A percentile compares a stretch with the other conserved stretches of the same genome.
Conservation (phyloP, 2,888 invertebrate genomes). For the Eilema sororculum region DNA sequence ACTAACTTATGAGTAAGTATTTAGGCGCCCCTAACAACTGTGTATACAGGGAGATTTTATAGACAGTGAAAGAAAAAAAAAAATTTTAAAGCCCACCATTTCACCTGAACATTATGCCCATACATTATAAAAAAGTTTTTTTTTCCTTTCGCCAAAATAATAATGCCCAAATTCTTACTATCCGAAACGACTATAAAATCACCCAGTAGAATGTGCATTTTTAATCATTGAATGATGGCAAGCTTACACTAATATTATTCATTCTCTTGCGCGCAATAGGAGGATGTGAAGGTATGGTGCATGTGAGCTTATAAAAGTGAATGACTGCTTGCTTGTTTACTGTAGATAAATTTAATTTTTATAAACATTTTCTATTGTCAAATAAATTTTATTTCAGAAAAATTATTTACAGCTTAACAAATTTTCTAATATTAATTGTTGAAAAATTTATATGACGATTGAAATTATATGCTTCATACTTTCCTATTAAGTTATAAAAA, state of each 20-base stretch:
- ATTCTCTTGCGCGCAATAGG: conserved; percentile 46
- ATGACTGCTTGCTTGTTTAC: conserved; percentile 28
- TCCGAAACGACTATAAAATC: no score
- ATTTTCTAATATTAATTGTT: background rate
- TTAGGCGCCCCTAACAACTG: conserved; percentile 42
- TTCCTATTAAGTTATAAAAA: background rate
- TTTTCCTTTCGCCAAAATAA: no score
- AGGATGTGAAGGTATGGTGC: conserved; percentile 48
- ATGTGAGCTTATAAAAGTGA: conserved; percentile 21
- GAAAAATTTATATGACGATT: background rate
- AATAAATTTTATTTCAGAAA: background rate
- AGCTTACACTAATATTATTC: conserved; percentile 59
- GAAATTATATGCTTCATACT: background rate
- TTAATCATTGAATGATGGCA: conserved; percentile 45
- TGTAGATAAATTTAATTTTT: background rate
- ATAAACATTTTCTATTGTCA: conserved; percentile 2
- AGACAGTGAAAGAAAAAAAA: no score
- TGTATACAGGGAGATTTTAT: no score
- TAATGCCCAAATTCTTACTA: no score
- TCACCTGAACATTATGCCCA: no score
- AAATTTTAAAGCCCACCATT: no score
- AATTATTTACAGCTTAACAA: background rate
- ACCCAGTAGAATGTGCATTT: conserved; percentile 38
- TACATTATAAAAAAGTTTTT: no score
- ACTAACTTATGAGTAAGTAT: conserved; percentile 53